phyloP scores from a whole-genome alignment of 2,888 invertebrate genomes.

The Pseudanteris insignis region DNA sequence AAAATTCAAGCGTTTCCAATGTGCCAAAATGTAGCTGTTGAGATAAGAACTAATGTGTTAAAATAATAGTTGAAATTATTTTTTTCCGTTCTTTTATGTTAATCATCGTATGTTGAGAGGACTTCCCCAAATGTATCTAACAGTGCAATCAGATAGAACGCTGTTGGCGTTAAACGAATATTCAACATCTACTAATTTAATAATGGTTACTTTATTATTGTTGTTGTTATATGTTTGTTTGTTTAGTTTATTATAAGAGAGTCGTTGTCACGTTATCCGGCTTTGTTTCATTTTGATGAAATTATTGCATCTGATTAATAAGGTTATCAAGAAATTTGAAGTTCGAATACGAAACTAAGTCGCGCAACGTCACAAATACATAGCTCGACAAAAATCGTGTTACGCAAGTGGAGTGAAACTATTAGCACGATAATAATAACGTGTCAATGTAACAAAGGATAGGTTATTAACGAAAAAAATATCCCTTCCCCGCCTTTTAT shows the following conservation, averaged over 20 bases:
- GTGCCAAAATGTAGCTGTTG: conserved; percentile 62
- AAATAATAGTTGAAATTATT: background rate
- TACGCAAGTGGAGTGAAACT: conserved; percentile 47
- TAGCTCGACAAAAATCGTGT: conserved; percentile 50
- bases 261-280: conserved; percentile 59
- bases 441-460: conserved; percentile 51
- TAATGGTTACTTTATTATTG: conserved; percentile 56
- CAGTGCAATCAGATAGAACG: conserved; percentile 25
- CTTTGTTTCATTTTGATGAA: no score
- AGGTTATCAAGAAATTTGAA: no score
- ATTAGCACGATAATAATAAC: conserved; percentile 51
- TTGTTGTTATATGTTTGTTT: conserved; percentile 62
- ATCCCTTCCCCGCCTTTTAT: conserved; percentile 18
- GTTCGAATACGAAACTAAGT: conserved; percentile 50
- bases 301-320: no score
- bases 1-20: conserved; percentile 46
- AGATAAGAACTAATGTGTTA: conserved; percentile 15
- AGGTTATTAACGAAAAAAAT: conserved; percentile 50
- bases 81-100: conserved; percentile 12
- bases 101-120: conserved; percentile 5
- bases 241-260: conserved; percentile 57
- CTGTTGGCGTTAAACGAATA: conserved; percentile 28
- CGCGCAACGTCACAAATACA: conserved; percentile 56
- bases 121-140: conserved; percentile 20
- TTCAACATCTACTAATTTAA: conserved; percentile 28